Base-by-base conservation (phyloP, 1,140 invertebrate species). In the Tetramorium alpestre region DNA sequence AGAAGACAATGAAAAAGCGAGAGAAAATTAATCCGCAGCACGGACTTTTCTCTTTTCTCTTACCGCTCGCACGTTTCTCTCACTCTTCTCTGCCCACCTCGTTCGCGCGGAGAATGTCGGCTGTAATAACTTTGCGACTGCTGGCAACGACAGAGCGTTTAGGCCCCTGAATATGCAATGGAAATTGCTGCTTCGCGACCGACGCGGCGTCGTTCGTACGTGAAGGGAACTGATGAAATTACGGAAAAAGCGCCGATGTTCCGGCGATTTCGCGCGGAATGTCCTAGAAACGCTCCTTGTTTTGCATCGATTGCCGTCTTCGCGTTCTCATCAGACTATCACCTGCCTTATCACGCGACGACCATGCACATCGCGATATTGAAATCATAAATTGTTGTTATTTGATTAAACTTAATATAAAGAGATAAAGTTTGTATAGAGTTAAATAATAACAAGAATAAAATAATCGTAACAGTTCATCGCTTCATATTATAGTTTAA, bases 41-140 rank as follows among this genome's bases (percentile, higher is more conserved):
- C 62, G 58, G 8, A 58, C n/a, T 60, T 73, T 44, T 18, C 33
- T 38, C 44, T 22, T 75, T 28, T 60, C 22, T 41, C 62, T 44
- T 41, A 22, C 65, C 22, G 18, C 44, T 49, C 47, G 10, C 58
- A 58, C 75, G 16, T 84, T 76, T 72, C 64, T 51, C 67, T 28
- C 10, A n/a, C 10, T 33, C 33, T 22, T 0, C 11, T 58, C 62
- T 69, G 22, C 16, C 65, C 38, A 25, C 88, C 87, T 85, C 84
- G 70, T 84, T 87, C 87, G 75, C 81, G 38, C 51, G 69, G 67
- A 88, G 69, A 84, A 87, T 77, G 80, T 75, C 88, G 86, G 64
- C 85, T 89, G 89, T 88, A 92, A 92, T 92, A 92, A 92, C 91
- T 92, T 92, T 78, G 80, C 86, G 87, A 90, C 91, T 92, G 89